Evolutionary conservation across 2,888 invertebrate genomes (phyloP).

Genomic region (Hesperia comma): DNA sequence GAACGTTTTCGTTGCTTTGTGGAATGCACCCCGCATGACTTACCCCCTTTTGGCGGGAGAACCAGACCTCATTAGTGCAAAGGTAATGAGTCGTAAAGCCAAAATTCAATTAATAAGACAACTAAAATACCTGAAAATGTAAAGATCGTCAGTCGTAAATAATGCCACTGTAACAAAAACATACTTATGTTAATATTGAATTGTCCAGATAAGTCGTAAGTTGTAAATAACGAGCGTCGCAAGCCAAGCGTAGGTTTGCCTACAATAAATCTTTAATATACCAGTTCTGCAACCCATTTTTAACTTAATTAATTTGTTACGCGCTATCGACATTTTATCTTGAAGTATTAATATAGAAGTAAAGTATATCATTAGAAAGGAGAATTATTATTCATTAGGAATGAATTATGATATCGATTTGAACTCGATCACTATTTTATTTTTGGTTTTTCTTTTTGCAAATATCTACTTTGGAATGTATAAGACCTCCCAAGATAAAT

Average conservation of each 20-base stretch:
- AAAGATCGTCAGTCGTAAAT: too few relatives aligned
- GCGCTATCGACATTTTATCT: slow-evolving; percentile 21
- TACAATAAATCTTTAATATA: slow-evolving; percentile 25
- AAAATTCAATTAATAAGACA: too few relatives aligned
- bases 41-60: too few relatives aligned
- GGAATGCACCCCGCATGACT: too few relatives aligned
- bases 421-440: neutral
- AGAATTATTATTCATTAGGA: slow-evolving; percentile 6
- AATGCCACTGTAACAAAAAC: slow-evolving; percentile 10
- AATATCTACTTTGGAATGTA: neutral
- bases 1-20: too few relatives aligned
- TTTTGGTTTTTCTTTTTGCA: neutral
- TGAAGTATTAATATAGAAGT: slow-evolving; percentile 11
- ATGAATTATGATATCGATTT: slow-evolving; percentile 10
- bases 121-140: too few relatives aligned
- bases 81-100: too few relatives aligned
- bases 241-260: slow-evolving; percentile 24
- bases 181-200: slow-evolving; percentile 24
- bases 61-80: too few relatives aligned
- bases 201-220: slow-evolving; percentile 16
- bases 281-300: slow-evolving; percentile 23
- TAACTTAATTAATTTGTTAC: slow-evolving; percentile 28
- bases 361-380: slow-evolving; percentile 18
- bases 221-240: slow-evolving; percentile 22
- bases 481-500: slow-evolving; percentile 4